phyloP scores from a whole-genome alignment of 1,140 invertebrate genomes.

The Batillaria attramentaria region DNA sequence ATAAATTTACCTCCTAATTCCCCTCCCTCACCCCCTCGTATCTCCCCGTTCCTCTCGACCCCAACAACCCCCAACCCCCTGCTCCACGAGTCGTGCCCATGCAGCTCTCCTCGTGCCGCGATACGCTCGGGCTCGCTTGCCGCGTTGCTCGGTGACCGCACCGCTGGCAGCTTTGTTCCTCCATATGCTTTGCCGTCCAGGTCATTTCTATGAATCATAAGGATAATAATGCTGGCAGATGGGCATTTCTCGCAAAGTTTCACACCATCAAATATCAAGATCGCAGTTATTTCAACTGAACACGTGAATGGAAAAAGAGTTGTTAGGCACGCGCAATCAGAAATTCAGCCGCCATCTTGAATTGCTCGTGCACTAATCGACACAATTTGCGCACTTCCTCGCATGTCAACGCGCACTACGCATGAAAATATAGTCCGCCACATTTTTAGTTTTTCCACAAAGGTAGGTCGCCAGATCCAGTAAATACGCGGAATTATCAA shows the following conservation, averaged over 20 bases:
- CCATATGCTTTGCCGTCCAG: not conserved
- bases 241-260: not conserved
- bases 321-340: constrained; percentile 47
- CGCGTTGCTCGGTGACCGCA: not conserved
- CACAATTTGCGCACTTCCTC: constrained; percentile 2
- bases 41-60: too few species aligned
- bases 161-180: not conserved
- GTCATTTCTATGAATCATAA: not conserved
- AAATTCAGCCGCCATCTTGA: constrained; percentile 44
- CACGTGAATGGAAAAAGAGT: constrained; percentile 31
- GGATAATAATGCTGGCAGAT: not conserved
- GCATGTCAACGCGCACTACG: constrained; percentile 46
- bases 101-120: too few species aligned
- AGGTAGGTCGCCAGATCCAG: not conserved
- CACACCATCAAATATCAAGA: too few species aligned
- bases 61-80: too few species aligned
- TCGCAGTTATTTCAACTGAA: too few species aligned
- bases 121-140: too few species aligned
- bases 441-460: too few species aligned
- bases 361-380: constrained; percentile 27
- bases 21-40: too few species aligned
- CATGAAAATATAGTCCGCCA: constrained; percentile 28
- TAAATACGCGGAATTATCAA: not conserved
- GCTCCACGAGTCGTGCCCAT: too few species aligned
- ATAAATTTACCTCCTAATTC: too few species aligned